A percentile compares a stretch with the other conserved stretches of the same genome.
These are phyloP conservation scores for Babylonia areolata DNA, from an alignment of 1,140 invertebrate species.

Conservation along the genomic window DNA sequence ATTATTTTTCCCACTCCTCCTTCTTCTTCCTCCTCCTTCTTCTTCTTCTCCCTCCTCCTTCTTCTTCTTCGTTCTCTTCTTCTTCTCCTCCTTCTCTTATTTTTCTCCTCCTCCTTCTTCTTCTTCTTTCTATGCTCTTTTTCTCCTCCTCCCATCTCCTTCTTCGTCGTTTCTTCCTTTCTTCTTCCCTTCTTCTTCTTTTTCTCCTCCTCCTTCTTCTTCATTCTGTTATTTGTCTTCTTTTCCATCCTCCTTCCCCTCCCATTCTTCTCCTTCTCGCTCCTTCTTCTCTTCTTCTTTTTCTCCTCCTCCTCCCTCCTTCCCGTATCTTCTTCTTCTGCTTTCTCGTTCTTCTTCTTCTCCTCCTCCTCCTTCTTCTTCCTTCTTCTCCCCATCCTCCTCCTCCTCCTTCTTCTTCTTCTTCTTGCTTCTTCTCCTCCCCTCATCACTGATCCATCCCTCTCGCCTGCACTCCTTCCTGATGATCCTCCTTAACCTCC, in stretches of 20 bases:
- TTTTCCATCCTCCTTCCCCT: neutral
- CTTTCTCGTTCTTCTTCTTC: no score
- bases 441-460: no score
- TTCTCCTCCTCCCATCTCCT: neutral
- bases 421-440: neutral
- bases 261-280: neutral
- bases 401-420: conserved; percentile 10
- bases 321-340: neutral
- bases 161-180: neutral
- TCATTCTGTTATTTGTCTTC: neutral
- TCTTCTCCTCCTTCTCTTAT: neutral
- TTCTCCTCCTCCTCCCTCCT: neutral
- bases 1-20: neutral
- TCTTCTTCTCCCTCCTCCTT: no score
- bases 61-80: neutral
- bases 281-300: conserved; percentile 6
- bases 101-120: neutral
- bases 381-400: neutral
- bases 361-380: neutral
- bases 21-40: no score
- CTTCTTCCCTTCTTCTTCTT: no score
- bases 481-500: no score
- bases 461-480: no score
- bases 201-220: neutral
- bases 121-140: no score